Conservation (phyloP, 2,797 vertebrate species). For the Acrossocheilus wenchowensis region DNA sequence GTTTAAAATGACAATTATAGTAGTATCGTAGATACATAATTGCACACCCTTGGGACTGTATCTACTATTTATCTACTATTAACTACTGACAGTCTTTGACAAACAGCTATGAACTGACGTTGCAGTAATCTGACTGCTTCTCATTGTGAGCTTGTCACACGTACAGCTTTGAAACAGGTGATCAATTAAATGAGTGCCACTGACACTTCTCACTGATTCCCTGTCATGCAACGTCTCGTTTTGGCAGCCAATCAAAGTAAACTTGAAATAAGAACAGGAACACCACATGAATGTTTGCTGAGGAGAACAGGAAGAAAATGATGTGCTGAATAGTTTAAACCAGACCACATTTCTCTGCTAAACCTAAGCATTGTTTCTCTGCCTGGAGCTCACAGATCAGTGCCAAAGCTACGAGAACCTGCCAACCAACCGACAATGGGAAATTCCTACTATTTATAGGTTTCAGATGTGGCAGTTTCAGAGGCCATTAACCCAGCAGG, state of each 20-base stretch:
- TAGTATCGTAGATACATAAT: background rate
- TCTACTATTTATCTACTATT: slow-evolving; percentile 9
- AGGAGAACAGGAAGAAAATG: background rate
- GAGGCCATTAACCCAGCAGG: slow-evolving; percentile 12
- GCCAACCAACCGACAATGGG: background rate
- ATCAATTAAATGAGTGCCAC: slow-evolving; percentile 24
- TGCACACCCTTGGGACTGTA: background rate
- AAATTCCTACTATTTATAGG: slow-evolving; percentile 13
- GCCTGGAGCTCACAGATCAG: background rate
- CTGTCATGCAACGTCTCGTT: background rate
- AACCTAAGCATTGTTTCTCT: slow-evolving; percentile 12
- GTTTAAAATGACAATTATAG: background rate
- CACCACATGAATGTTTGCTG: background rate
- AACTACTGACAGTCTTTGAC: background rate
- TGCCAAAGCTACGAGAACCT: background rate
- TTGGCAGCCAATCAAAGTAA: slow-evolving; percentile 20
- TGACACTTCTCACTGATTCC: slow-evolving; percentile 5
- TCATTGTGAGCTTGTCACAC: background rate
- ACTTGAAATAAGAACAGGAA: slow-evolving; percentile 1
- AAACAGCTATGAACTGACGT: background rate
- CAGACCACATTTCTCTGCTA: background rate
- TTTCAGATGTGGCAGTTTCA: slow-evolving; percentile 15
- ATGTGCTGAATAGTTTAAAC: background rate
- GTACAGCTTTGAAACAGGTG: slow-evolving; percentile 1
- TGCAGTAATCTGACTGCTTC: slow-evolving; percentile 11